Evolutionary conservation across 2,888 invertebrate genomes (phyloP).

Genomic region (Caenorhabditis sinica): DNA sequence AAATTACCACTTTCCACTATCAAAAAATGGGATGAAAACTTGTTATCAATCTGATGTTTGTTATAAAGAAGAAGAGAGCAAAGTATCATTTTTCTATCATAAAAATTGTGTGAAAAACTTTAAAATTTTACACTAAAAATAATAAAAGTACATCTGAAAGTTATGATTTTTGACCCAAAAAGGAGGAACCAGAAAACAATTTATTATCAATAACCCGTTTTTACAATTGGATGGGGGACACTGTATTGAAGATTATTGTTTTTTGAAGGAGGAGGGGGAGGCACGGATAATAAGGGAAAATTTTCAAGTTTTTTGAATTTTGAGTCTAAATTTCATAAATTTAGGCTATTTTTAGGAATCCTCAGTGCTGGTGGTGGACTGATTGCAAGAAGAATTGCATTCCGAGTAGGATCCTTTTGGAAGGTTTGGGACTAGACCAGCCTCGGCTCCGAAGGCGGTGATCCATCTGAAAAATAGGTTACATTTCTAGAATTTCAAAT

Average conservation of each 20-base stretch:
- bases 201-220: constrained; percentile 47
- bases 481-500: not conserved
- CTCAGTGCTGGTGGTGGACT: constrained; percentile 59
- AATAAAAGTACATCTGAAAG: not conserved
- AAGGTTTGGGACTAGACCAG: constrained; percentile 18
- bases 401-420: constrained; percentile 35
- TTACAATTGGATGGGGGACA: constrained; percentile 1
- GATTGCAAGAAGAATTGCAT: constrained; percentile 52
- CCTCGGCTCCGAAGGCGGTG: constrained; percentile 58
- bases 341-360: constrained; percentile 24
- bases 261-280: too few relatives aligned
- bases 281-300: not conserved
- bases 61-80: not conserved
- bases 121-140: too few relatives aligned
- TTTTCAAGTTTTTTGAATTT: not conserved
- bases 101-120: not conserved
- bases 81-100: constrained; percentile 10
- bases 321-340: not conserved
- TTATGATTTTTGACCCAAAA: constrained; percentile 19
- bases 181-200: constrained; percentile 11
- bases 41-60: constrained; percentile 17
- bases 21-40: constrained; percentile 18
- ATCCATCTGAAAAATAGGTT: constrained; percentile 63
- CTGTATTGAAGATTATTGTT: not conserved
- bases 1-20: not conserved